Evolutionary conservation across 2,113 vertebrate genomes (phyloP).

Genomic region (Henicopernis longicauda): DNA sequence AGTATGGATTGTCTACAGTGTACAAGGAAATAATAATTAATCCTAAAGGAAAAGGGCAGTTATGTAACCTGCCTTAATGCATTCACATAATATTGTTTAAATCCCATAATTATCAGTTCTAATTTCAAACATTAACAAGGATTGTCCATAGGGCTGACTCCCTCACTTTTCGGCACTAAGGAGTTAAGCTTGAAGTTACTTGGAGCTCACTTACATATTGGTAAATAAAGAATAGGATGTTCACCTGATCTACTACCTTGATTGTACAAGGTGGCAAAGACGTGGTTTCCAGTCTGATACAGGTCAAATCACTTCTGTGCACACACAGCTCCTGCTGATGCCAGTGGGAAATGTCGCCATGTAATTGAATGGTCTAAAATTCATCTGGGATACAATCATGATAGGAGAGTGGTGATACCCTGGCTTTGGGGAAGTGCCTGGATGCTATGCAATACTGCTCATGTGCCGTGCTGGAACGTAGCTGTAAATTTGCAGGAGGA

Average conservation of each 20-base stretch:
- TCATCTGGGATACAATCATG: background rate
- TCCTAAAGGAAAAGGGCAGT: slow-evolving; percentile 78
- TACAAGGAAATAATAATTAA: slow-evolving; percentile 66
- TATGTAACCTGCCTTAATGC: slow-evolving; percentile 68
- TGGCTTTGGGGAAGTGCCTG: background rate
- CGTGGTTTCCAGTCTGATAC: background rate
- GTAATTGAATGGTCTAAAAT: background rate
- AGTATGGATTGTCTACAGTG: slow-evolving; percentile 42
- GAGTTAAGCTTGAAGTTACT: background rate
- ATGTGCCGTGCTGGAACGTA: background rate
- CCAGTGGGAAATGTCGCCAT: background rate
- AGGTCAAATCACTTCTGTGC: background rate
- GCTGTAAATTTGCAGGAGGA: background rate
- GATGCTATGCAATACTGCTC: slow-evolving; percentile 10
- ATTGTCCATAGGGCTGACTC: background rate
- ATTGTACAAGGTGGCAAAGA: background rate
- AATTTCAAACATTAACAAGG: background rate
- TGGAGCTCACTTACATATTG: background rate
- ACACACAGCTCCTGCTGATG: background rate
- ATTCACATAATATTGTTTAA: slow-evolving; percentile 23
- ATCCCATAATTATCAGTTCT: background rate
- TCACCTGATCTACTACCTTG: background rate
- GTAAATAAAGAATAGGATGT: background rate
- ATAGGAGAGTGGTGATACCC: background rate
- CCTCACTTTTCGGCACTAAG: background rate